These are phyloP conservation scores for Staurois parvus DNA, from an alignment of 2,797 vertebrate species.

Conservation along the genomic window DNA sequence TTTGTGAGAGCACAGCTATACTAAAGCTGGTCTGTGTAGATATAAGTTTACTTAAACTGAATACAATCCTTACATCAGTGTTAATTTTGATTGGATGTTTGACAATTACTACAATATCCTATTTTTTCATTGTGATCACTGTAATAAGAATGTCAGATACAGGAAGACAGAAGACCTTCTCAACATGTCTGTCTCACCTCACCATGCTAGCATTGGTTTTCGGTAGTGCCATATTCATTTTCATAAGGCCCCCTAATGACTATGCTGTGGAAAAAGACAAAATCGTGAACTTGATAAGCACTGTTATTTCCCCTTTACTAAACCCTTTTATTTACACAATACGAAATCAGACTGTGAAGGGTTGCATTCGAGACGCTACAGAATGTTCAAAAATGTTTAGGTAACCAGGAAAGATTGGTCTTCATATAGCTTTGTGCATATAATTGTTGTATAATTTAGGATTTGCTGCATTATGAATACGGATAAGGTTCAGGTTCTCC, in stretches of 20 bases:
- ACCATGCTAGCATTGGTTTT: not conserved
- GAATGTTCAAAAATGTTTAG: too few species aligned
- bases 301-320: not conserved
- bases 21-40: slow-evolving; percentile 20
- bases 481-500: too few species aligned
- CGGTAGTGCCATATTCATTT: slow-evolving; percentile 44
- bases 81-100: slow-evolving; percentile 13
- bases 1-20: slow-evolving; percentile 57
- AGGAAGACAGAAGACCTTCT: slow-evolving; percentile 28
- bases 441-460: too few species aligned
- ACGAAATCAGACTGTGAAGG: slow-evolving; percentile 33
- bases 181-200: slow-evolving; percentile 26
- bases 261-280: slow-evolving; percentile 28
- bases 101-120: not conserved
- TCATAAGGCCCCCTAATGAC: slow-evolving; percentile 7
- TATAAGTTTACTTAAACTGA: not conserved
- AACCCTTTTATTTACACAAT: slow-evolving; percentile 34
- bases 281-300: not conserved
- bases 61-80: not conserved
- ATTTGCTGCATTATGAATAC: too few species aligned
- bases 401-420: too few species aligned
- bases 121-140: slow-evolving; percentile 1
- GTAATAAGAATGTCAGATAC: slow-evolving; percentile 6
- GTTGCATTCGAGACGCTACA: not conserved
- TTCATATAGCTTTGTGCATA: too few species aligned